Conservation (phyloP, 1,140 invertebrate species). For the Caenorhabditis inopinata region DNA sequence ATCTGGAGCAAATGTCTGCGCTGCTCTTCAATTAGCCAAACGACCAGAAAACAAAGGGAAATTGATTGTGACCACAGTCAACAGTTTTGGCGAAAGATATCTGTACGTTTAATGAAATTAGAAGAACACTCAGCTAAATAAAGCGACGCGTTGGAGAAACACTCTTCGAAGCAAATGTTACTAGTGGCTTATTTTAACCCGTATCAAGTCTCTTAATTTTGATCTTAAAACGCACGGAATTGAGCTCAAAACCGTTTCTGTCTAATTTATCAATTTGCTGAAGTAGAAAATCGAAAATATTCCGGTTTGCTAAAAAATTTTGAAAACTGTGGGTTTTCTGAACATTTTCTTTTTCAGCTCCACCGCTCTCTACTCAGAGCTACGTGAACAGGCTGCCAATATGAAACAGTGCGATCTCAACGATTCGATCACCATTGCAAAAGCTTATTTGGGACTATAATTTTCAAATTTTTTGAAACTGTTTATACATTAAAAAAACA, state of each 20-base stretch:
- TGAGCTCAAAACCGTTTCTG: no score
- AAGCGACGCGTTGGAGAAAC: no score
- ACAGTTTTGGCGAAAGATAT: conserved; percentile 57
- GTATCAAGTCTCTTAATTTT: no score
- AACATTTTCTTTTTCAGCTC: conserved; percentile 23
- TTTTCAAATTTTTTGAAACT: neutral
- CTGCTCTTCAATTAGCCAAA: conserved; percentile 54
- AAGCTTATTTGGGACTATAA: conserved; percentile 12
- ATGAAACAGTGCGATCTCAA: conserved; percentile 38
- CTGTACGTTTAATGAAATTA: conserved; percentile 40
- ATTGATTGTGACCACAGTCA: conserved; percentile 55
- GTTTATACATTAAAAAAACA: neutral
- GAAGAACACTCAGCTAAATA: no score
- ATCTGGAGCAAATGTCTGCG: conserved; percentile 56
- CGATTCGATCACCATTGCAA: conserved; percentile 33
- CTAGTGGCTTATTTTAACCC: no score
- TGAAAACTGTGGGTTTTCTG: neutral
- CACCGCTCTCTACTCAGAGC: conserved; percentile 43
- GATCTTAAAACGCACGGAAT: no score
- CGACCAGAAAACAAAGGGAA: conserved; percentile 59
- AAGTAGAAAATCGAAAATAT: no score
- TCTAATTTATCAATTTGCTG: no score
- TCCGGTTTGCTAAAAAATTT: neutral
- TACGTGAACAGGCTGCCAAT: conserved; percentile 35
- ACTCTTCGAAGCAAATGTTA: no score